Base-by-base conservation (phyloP, 2,888 invertebrate species). In the Doris montereyensis region DNA sequence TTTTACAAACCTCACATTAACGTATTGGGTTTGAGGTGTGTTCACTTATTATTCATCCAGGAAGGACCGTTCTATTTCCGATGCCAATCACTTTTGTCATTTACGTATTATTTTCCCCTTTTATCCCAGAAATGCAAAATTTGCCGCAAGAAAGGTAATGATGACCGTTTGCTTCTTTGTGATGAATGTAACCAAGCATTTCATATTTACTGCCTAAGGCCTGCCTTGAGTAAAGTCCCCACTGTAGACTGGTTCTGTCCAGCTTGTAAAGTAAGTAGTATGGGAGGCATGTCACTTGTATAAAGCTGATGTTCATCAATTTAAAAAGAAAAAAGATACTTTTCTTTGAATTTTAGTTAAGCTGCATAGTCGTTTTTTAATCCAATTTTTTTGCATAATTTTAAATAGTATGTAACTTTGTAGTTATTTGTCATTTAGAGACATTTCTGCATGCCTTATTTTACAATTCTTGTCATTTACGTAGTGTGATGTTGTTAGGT, bases 121-220 rank as follows among this genome's bases (percentile, higher is more conserved):
- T n/a, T n/a, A n/a, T n/a, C n/a, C n/a, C 86, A 92, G 91, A 92
- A 91, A 88, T 92, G 92, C 84, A 90, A 90, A 80, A 90, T 92
- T 57, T 92, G 92, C 84, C 89, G 89, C 3, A 89, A 88, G 86
- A 90, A 89, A 81, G 87, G 88, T 8, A 86, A 89, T 71, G 90
- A 89, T 32, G 87, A 85, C 26, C 78, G 85, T 30, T 81, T 90
- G 77, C 77, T 91, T 77, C 82, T 91, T 72, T 91, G 91, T 85
- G 91, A 91, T 79, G 89, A 89, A 34, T 91, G 90, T 84, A 90
- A 90, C 81, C 88, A 88, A 80, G 88, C 90, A 0, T 91, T 89
- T 85, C 91, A 91, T 82, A 87, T 90, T 86, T 89, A 87, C 83
- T 91, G 91, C 81, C 84, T 91, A 71, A 85, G 90, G 26, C 91